Percentiles rank a stretch among this genome's conserved stretches.
phyloP scores from a whole-genome alignment of 1,140 invertebrate genomes.

The Plodia interpunctella region DNA sequence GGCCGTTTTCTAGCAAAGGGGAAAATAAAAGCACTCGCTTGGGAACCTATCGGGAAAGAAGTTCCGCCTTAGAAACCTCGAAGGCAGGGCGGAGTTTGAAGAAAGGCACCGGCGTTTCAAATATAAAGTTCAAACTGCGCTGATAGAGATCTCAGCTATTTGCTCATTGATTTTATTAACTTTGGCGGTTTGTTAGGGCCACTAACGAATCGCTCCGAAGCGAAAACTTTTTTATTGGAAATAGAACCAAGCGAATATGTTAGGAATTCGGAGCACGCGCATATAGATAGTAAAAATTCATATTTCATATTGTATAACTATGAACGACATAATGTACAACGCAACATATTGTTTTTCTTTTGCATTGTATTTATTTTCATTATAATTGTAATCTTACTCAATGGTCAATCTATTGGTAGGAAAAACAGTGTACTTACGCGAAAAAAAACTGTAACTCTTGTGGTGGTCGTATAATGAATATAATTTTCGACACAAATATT shows the following conservation, averaged over 20 bases:
- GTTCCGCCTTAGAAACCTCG: conserved; percentile 47
- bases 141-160: conserved; percentile 35
- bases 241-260: not conserved
- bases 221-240: not conserved
- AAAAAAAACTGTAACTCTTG: too few species aligned
- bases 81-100: conserved; percentile 46
- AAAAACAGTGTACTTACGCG: too few species aligned
- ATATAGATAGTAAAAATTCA: too few species aligned
- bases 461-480: too few species aligned
- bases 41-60: conserved; percentile 35
- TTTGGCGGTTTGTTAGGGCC: conserved; percentile 16
- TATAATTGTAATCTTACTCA: too few species aligned
- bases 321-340: too few species aligned
- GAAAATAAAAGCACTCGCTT: conserved; percentile 36
- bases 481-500: too few species aligned
- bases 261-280: too few species aligned
- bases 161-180: conserved; percentile 40
- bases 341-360: too few species aligned
- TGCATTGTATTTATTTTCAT: too few species aligned
- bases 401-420: too few species aligned
- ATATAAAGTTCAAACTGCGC: conserved; percentile 43
- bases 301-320: too few species aligned
- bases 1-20: conserved; percentile 17
- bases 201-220: not conserved
- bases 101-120: conserved; percentile 40